A percentile compares a stretch with the other conserved stretches of the same genome.
Conservation (phyloP, 2,888 invertebrate species). For the Orchestes rusci region DNA sequence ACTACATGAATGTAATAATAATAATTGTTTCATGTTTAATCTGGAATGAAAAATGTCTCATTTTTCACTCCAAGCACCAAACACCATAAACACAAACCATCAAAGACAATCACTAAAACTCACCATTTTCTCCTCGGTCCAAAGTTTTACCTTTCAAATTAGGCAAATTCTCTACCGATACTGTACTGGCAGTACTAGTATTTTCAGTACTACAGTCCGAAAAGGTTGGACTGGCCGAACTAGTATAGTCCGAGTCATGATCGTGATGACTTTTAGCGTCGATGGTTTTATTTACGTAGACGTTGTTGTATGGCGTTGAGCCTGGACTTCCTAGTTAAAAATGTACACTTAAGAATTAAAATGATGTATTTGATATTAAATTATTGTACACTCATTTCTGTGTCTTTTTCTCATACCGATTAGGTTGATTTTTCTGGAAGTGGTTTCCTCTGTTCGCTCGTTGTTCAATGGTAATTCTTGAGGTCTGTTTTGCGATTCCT, state of each 20-base stretch:
- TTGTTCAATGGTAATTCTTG: conserved; percentile 27
- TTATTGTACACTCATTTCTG: background rate
- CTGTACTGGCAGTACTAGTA: conserved; percentile 30
- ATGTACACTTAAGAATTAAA: conserved; percentile 1
- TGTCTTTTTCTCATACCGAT: conserved; percentile 27
- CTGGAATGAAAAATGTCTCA: too few relatives aligned
- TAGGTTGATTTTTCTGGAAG: conserved; percentile 33
- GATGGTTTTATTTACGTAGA: conserved; percentile 34
- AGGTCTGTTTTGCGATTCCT: conserved; percentile 19
- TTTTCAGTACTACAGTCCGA: conserved; percentile 30
- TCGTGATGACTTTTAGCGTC: conserved; percentile 31
- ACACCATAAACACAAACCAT: too few relatives aligned
- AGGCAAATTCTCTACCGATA: conserved; percentile 27
- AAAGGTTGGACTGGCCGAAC: conserved; percentile 38
- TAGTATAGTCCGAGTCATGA: conserved; percentile 33
- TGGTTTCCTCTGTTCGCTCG: conserved; percentile 14
- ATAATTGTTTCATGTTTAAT: too few relatives aligned
- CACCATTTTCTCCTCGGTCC: too few relatives aligned
- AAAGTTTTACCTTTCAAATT: too few relatives aligned
- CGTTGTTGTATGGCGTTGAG: conserved; percentile 44
- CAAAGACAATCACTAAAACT: too few relatives aligned
- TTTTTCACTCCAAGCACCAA: too few relatives aligned
- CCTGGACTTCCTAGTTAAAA: conserved; percentile 37
- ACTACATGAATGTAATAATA: too few relatives aligned
- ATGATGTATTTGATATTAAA: background rate